Base-by-base conservation (phyloP, 2,888 invertebrate species). In the Aporophyla lueneburgensis region DNA sequence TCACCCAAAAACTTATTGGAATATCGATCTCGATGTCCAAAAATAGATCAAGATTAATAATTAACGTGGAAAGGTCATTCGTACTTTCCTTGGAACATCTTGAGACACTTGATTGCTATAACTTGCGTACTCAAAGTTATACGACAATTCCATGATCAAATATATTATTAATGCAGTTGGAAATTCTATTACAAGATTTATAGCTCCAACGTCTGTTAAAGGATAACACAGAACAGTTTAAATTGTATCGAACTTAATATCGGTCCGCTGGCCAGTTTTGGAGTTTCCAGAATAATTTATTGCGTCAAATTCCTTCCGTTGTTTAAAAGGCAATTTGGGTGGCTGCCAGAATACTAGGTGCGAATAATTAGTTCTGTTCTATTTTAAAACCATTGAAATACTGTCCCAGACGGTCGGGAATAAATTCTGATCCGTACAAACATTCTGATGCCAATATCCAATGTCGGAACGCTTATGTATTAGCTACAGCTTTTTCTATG, bases 231-330 rank as follows among this genome's bases (percentile, higher is more conserved):
- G 49, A 71, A 40, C 43, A 40, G 63, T 81, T 63, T 61, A 68
- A 79, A 68, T 74, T 71, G 74, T 79, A 79, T 83, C 65, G 68
- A 27, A 58, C 51, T 46, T 59, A 59, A 63, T 67, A 78, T 63
- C 51, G 58, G 40, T 46, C 51, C 56, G 43, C n/a, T 27, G 67
- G 58, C 74, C 65, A 56, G 65, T 54, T 59, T 68, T 43, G 14
- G 9, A 69, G 59, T 56, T 73, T 21, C 40, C 46, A 59, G 16
- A 71, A 59, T 61, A 74, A 81, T 83, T 79, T 71, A 74, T 71
- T 12, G 63, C 62, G 7, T 46, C 46, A 61, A 79, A 74, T 71
- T 83, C 74, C 78, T 68, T 74, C 54, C 74, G 43, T 54, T 68
- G 66, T 69, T 54, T 54, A 33, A 61, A 53, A 69, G 9, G 54